Evolutionary conservation across 2,113 vertebrate species (phyloP).

Genomic region (Callorhinus ursinus): DNA sequence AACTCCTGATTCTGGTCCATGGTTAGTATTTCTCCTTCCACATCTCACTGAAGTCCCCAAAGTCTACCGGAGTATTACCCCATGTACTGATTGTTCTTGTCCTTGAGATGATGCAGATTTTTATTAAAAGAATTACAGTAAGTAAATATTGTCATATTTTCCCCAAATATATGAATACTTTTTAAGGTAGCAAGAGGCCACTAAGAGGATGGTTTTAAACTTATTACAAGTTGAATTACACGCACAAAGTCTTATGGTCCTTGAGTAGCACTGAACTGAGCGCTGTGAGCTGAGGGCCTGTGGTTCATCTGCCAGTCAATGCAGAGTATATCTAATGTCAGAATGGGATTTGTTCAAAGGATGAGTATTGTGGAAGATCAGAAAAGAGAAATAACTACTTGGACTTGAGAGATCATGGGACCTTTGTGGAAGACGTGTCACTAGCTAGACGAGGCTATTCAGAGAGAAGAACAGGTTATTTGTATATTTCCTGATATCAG

Average conservation of each 20-base stretch:
- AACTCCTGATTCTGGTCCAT: not conserved
- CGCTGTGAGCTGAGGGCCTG: not conserved
- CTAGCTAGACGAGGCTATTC: not conserved
- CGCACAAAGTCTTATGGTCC: not conserved
- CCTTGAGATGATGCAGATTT: conserved; percentile 1
- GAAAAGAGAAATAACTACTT: not conserved
- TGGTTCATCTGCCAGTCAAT: not conserved
- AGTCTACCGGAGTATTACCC: not conserved
- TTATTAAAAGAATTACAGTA: not conserved
- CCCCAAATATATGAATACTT: not conserved
- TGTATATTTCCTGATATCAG: not conserved
- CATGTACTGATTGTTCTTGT: not conserved
- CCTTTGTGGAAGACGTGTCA: not conserved
- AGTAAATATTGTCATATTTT: not conserved
- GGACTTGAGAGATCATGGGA: not conserved
- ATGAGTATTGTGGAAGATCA: not conserved
- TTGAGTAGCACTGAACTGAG: not conserved
- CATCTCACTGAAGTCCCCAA: not conserved
- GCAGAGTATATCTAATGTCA: not conserved
- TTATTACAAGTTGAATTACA: not conserved
- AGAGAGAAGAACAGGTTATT: not conserved
- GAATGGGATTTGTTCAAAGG: not conserved
- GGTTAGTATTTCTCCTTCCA: not conserved
- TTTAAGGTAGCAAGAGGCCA: not conserved
- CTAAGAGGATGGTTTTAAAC: not conserved